Evolutionary conservation across 2,888 invertebrate genomes (phyloP), one percentile per base, ranked within the genome.

Genomic region (Scaptomyza flava): DNA sequence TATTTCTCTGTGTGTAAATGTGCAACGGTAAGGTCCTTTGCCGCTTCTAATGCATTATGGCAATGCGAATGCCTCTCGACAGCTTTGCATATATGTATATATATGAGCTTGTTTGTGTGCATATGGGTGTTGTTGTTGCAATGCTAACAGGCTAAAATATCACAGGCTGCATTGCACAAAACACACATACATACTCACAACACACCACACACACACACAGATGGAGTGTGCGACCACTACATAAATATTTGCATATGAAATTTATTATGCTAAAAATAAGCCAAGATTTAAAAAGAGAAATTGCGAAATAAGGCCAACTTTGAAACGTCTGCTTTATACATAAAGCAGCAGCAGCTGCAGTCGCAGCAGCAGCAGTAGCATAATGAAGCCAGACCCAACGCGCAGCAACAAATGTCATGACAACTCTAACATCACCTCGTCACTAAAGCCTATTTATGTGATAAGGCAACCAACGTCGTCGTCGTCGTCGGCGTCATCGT

Each of bases 251-350:
- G 87, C 91, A 91, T 90, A 89, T 81, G 79, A 81, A 89, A 91
- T 90, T 89, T 91, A 91, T 90, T 89, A 90, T 88, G 88, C 90
- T 82, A 82, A 79, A 89, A 90, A 90, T 91, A 90, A 91, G 90
- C 91, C 84, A 91, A 89, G 90, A 91, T 90, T 89, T 88, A 78
- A 90, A 76, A 78, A 11, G 50, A 42, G 54, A 41, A 41, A 41
- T 17, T 41, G 27, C 56, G 66, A 88, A 89, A 86, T 86, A 86
- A 62, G 89, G 87, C 88, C 78, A 88, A 72, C 84, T 78, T 58
- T 67, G 64, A 74, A 67, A 59, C 59, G 53, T 12, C 41, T 7
- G 41, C 9, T 41, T 9, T 2, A 17, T 17, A 17, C 34, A 34
- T 17, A 34, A n/a, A 34, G n/a, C 20, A 11, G 50, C 20, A 20